Percentiles rank a stretch among this genome's conserved stretches.
Conservation (phyloP, 2,113 vertebrate species). For the Vulpes ferrilata region DNA sequence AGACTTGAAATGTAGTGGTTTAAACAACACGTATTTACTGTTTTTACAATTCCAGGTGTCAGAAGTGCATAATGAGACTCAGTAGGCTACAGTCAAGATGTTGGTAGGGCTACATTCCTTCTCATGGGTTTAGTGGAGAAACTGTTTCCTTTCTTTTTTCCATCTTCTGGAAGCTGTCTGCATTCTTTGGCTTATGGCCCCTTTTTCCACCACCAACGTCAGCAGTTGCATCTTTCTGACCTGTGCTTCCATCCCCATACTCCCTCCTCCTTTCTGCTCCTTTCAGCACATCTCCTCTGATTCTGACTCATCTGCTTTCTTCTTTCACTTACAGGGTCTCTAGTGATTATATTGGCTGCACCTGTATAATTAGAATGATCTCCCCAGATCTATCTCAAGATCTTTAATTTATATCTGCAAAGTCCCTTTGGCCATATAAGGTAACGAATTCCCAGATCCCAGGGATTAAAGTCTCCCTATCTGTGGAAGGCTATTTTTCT, state of each 20-base stretch:
- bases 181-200: neutral
- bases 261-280: accelerated
- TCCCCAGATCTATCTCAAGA: neutral
- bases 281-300: neutral
- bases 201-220: too few species aligned
- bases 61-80: neutral
- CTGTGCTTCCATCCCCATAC: accelerated
- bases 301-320: neutral
- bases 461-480: neutral
- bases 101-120: neutral
- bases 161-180: neutral
- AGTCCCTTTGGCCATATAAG: neutral
- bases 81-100: neutral
- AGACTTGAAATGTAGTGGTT: neutral
- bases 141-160: neutral
- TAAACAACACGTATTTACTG: neutral
- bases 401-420: neutral
- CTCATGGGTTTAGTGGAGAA: neutral
- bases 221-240: accelerated
- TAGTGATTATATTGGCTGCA: neutral
- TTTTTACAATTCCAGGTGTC: neutral
- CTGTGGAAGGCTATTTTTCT: neutral
- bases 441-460: neutral
- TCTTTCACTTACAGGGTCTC: neutral
- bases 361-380: neutral